Evolutionary conservation across 2,113 vertebrate genomes (phyloP).

Genomic region (Burhinus oedicnemus): DNA sequence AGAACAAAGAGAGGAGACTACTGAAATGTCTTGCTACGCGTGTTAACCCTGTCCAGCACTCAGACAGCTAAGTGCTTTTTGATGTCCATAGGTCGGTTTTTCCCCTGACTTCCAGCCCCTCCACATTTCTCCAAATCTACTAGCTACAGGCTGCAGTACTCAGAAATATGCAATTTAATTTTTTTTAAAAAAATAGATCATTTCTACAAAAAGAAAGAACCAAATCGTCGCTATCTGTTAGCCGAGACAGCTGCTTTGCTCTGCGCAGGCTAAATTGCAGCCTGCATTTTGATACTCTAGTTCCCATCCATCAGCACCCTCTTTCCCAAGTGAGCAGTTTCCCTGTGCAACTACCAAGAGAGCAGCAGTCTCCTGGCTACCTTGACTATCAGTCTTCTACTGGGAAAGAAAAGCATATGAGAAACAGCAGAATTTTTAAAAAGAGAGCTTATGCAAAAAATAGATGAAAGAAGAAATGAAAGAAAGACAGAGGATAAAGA

Average conservation of each 20-base stretch:
- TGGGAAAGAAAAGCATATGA: neutral
- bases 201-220: neutral
- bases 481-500: neutral
- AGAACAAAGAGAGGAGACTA: neutral
- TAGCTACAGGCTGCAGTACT: neutral
- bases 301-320: neutral
- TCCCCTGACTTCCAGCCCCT: neutral
- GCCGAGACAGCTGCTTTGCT: neutral
- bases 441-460: neutral
- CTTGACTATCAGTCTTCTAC: neutral
- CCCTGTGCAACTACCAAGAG: neutral
- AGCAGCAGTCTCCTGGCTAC: neutral
- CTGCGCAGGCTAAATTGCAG: neutral
- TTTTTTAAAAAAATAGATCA: neutral
- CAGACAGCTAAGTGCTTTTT: neutral
- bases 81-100: neutral
- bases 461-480: neutral
- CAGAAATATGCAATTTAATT: neutral
- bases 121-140: neutral
- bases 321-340: neutral
- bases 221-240: neutral
- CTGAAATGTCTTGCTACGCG: neutral
- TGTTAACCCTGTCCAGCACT: neutral
- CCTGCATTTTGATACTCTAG: neutral
- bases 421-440: neutral